Conservation (phyloP, 2,888 invertebrate species). For the Ectropis crepuscularia region DNA sequence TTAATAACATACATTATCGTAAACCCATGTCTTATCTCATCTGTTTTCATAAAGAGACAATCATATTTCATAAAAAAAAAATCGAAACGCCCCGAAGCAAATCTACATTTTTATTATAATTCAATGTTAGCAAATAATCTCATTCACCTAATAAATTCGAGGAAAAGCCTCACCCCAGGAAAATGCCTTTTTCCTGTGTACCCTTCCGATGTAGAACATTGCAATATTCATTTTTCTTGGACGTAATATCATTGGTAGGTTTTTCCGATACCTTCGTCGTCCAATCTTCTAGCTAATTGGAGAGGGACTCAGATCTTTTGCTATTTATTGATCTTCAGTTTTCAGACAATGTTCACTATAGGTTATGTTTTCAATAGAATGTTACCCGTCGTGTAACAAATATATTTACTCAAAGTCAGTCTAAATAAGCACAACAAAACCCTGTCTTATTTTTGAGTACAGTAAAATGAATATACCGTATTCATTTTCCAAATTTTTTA, state of each 20-base stretch:
- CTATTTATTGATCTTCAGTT: constrained; percentile 8
- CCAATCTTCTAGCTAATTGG: constrained; percentile 28
- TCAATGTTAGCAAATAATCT: constrained; percentile 17
- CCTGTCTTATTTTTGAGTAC: too few species aligned
- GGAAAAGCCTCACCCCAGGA: background rate
- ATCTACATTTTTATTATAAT: constrained; percentile 12
- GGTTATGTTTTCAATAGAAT: too few species aligned
- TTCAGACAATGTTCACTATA: background rate
- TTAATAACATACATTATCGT: too few species aligned
- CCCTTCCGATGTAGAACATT: constrained; percentile 8
- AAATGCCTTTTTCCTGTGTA: constrained; percentile 14
- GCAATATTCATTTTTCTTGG: constrained; percentile 21
- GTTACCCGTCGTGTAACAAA: too few species aligned
- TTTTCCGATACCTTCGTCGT: constrained; percentile 20
- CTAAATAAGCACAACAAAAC: too few species aligned
- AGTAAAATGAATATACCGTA: too few species aligned
- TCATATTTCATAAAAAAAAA: background rate
- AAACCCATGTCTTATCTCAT: too few species aligned
- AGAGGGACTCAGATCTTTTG: constrained; percentile 6
- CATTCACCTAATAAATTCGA: constrained; percentile 6
- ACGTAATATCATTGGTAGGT: constrained; percentile 18
- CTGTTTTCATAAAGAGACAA: too few species aligned
- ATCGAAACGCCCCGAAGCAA: background rate
- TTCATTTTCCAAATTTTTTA: too few species aligned
- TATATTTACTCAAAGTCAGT: too few species aligned